Conservation (phyloP, 2,113 vertebrate species). For the Callionymus lyra region DNA sequence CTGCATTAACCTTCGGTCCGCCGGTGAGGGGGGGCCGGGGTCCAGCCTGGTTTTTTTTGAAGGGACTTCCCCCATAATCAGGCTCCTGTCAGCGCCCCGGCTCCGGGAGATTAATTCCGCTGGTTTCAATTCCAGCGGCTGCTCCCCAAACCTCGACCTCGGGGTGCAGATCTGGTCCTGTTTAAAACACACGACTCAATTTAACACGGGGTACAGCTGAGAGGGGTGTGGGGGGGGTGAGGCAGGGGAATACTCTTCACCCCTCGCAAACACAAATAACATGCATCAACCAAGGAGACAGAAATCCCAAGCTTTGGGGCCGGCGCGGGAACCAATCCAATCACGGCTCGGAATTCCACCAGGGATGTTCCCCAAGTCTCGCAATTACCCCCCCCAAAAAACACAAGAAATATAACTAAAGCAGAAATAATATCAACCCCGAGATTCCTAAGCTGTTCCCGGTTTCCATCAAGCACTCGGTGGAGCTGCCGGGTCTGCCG, state of each 20-base stretch:
- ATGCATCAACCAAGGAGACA: conserved; percentile 44
- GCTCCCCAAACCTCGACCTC: conserved; percentile 33
- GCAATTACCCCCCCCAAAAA: conserved; percentile 5
- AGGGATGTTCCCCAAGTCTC: conserved; percentile 13
- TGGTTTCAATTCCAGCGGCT: conserved; percentile 61
- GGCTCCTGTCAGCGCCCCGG: conserved; percentile 65
- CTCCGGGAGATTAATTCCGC: conserved; percentile 69
- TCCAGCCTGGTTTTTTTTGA: conserved; percentile 48
- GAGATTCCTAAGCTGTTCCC: conserved; percentile 9
- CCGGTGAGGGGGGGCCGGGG: conserved; percentile 56
- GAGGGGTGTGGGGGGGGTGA: conserved; percentile 26
- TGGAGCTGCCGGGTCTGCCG: conserved; percentile 32
- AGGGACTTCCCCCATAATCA: conserved; percentile 67
- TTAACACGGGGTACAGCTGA: conserved; percentile 49
- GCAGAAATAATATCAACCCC: no score
- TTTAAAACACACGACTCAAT: conserved; percentile 66
- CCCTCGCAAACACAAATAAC: conserved; percentile 50
- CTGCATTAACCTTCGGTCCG: conserved; percentile 72
- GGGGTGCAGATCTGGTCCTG: conserved; percentile 51
- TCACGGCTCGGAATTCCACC: conserved; percentile 19
- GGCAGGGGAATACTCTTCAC: conserved; percentile 32
- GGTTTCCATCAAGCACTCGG: conserved; percentile 18
- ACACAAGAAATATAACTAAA: conserved; percentile 12
- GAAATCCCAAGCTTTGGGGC: conserved; percentile 21
- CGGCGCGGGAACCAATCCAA: conserved; percentile 24